Base-by-base conservation (phyloP, 2,888 invertebrate species). In the Cephalotes varians region DNA sequence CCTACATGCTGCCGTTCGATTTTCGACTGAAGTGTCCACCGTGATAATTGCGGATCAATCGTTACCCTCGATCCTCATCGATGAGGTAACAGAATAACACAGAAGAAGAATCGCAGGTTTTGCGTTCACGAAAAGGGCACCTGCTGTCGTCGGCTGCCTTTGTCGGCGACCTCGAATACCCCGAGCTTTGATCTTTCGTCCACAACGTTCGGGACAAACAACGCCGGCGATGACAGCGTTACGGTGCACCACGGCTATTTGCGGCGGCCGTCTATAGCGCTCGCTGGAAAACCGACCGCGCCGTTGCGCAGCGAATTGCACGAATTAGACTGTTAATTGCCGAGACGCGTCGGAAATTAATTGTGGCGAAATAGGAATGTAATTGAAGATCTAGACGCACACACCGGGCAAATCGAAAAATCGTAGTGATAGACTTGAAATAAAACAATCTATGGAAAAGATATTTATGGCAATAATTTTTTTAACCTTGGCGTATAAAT, bases 121-220 rank as follows among this genome's bases (percentile, higher is more conserved):
- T 73, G 40, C n/a, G 67, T 69, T 74, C 56, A 58, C 67, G 72
- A 88, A 87, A 87, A 86, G 90, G 86, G 85, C 90, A 90, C 89
- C 90, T 90, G 88, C 90, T 88, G 87, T 72, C 72, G 72, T 85
- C 76, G 81, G 86, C 89, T 82, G 83, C 91, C 90, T 91, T 90
- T 91, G 91, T 91, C 90, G 91, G 90, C 87, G 85, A 77, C 76
- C 82, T 65, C 81, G 81, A 74, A 83, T 80, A 67, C 85, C 74
- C 49, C 49, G 62, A 86, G 72, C 77, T 79, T 79, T 67, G 51
- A 65, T 62, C 56, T 80, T 67, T 49, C 82, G 37, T 77, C 64
- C 40, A 67, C 65, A 40, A 67, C 80, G 56, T 88, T 88, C 87
- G 85, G 85, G 56, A 79, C 77, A 79, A 79, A 79, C 77, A 79